Evolutionary conservation across 1,140 invertebrate species (phyloP), one percentile per base, ranked within the genome.

Genomic region (Augochlora pura): DNA sequence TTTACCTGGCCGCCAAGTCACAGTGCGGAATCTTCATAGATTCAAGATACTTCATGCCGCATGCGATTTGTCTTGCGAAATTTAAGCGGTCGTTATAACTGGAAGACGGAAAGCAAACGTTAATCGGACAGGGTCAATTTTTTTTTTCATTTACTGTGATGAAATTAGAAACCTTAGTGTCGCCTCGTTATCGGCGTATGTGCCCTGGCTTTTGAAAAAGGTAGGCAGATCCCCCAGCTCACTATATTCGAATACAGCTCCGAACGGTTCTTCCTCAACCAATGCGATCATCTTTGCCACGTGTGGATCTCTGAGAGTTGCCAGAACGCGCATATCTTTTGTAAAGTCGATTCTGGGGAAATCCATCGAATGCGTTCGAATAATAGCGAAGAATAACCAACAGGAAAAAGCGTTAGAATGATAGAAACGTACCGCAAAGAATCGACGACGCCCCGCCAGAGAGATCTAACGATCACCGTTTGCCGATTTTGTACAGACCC

Each of bases 1-100:
- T 52, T 93, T 94, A 96, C 96, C 96, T 95, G 25, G 96, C 96
- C 27, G 96, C 96, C 64, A 97, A 93, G 91, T 97, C 96, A 83
- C 96, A 94, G 91, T 97, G 96, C 52, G 96, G 95, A 87, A 97
- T 94, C 80, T 96, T 96, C 87, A 96, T 93, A 71, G 94, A 95
- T 91, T 97, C 96, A 85, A 97, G 94, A 89, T 96, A 97, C 89
- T 96, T 97, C 97, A 98, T 98, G 74, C 96, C 97, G 25, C 96
- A 97, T 54, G 97, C 96, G 82, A 98, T 96, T 93, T 98, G 97
- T 60, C 95, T 96, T 64, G 96, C 95, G 91, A 98, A 95, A 92
- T 96, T 97, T 73, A 98, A 95, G 82, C 97, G 94, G 91, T 95
- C 96, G 70, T 95, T 96, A 90, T 96, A 96, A 91, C 97, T 97